These are phyloP conservation scores for Gambusia affinis DNA, from an alignment of 2,113 vertebrate genomes.

Conservation along the genomic window DNA sequence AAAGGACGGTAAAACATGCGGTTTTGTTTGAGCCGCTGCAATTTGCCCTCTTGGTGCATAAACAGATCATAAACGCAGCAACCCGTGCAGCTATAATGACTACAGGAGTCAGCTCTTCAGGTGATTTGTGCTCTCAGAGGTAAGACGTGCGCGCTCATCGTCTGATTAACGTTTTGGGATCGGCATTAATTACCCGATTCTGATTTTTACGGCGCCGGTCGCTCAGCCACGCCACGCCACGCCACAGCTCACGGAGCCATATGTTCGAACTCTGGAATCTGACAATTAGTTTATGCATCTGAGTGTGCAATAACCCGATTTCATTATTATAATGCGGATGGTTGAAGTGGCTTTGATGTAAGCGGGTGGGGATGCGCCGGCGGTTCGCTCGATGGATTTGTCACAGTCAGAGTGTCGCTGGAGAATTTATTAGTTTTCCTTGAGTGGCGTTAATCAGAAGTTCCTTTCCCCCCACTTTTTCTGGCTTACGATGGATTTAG, in stretches of 20 bases:
- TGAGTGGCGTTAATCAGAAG: neutral
- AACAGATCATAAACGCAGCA: constrained; percentile 57
- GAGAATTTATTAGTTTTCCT: neutral
- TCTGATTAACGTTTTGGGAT: constrained; percentile 56
- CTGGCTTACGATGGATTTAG: neutral
- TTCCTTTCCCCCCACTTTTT: neutral
- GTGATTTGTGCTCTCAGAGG: constrained; percentile 46
- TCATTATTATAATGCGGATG: constrained; percentile 21
- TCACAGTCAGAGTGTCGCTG: neutral
- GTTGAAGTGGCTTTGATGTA: constrained; percentile 14
- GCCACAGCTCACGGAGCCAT: constrained; percentile 29
- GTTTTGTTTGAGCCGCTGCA: constrained; percentile 42
- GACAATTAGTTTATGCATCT: constrained; percentile 38
- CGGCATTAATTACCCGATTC: constrained; percentile 50
- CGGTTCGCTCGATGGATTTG: neutral
- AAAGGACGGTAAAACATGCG: constrained; percentile 35
- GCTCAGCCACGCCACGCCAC: constrained; percentile 13
- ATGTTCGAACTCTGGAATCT: constrained; percentile 42
- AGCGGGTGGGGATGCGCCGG: neutral
- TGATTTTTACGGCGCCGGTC: constrained; percentile 37
- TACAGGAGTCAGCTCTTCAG: constrained; percentile 42
- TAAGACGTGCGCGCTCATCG: constrained; percentile 32
- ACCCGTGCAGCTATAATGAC: constrained; percentile 55
- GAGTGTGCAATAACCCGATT: constrained; percentile 28
- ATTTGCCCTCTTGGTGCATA: constrained; percentile 60